phyloP scores from a whole-genome alignment of 2,797 vertebrate species.

The Acipenser oxyrinchus region DNA sequence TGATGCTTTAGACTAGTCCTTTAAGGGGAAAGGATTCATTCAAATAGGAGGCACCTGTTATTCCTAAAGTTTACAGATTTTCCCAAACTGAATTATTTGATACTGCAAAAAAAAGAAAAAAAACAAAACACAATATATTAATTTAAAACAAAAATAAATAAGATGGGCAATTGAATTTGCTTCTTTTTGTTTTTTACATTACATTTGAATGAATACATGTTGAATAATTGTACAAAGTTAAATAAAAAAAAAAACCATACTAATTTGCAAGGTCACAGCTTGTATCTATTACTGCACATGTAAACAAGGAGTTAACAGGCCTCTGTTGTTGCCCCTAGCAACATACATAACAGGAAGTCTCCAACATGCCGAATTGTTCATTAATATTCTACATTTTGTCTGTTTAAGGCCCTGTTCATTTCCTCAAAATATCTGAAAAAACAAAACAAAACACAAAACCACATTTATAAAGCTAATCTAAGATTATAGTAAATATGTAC shows the following conservation, averaged over 20 bases:
- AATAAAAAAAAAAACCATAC: not conserved
- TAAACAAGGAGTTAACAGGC: not conserved
- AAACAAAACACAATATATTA: conserved; percentile 10
- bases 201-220: not conserved
- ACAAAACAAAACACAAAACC: no score
- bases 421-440: no score
- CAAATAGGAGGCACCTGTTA: not conserved
- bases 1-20: no score
- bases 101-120: conserved; percentile 3
- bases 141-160: conserved; percentile 21
- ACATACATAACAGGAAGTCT: not conserved
- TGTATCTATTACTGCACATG: not conserved
- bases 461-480: no score
- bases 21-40: no score
- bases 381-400: no score
- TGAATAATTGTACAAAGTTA: not conserved
- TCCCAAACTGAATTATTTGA: conserved; percentile 5
- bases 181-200: conserved; percentile 3
- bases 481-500: no score
- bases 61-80: not conserved
- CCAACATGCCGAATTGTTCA: no score
- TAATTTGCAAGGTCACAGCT: not conserved
- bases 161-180: conserved; percentile 12
- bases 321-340: not conserved
- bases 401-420: no score